Conservation (phyloP, 2,888 invertebrate genomes). For the Aproaerema taeniolella region DNA sequence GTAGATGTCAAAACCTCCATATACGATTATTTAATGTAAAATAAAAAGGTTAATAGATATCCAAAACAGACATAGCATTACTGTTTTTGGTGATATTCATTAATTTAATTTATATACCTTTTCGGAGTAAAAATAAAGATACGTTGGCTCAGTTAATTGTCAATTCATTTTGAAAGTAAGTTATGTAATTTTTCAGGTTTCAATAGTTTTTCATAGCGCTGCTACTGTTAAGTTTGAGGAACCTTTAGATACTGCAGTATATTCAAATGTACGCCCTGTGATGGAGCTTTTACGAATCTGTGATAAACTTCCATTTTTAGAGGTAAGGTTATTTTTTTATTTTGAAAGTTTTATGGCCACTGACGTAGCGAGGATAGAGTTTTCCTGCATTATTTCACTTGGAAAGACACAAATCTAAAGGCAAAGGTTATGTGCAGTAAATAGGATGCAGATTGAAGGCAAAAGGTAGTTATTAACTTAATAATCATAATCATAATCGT, state of each 20-base stretch:
- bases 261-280: conserved; percentile 83
- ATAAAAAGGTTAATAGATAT: not conserved
- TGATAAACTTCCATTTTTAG: conserved; percentile 78
- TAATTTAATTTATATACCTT: no score
- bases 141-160: no score
- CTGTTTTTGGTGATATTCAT: no score
- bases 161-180: no score
- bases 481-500: not conserved
- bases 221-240: conserved; percentile 73
- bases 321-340: conserved; percentile 52
- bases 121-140: no score
- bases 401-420: not conserved
- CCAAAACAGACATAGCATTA: no score
- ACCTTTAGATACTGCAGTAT: conserved; percentile 61
- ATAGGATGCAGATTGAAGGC: no score
- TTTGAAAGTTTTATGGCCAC: no score
- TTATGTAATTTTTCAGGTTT: conserved; percentile 61
- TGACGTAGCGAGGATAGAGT: no score
- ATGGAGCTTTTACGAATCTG: conserved; percentile 79
- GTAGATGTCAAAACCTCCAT: not conserved
- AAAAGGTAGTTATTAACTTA: no score
- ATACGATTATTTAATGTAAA: not conserved
- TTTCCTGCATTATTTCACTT: no score
- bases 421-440: not conserved
- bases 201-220: conserved; percentile 76